Evolutionary conservation across 1,140 invertebrate genomes (phyloP).

Genomic region (Cyrtorhinus lividipennis): DNA sequence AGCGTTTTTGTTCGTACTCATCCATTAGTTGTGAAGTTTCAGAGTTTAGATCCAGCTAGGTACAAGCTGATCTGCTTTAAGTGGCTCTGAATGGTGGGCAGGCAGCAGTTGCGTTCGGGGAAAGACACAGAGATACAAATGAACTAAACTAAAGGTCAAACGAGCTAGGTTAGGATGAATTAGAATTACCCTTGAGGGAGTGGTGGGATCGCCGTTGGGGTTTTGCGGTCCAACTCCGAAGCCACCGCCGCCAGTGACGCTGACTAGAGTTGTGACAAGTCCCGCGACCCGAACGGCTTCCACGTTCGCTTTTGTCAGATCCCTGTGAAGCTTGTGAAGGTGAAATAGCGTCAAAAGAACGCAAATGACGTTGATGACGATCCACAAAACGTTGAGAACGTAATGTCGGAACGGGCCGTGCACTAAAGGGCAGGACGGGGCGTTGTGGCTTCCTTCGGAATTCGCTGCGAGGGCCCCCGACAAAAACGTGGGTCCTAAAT

Average conservation of each 20-base stretch:
- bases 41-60: too few species aligned
- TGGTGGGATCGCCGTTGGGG: background rate
- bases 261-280: slow-evolving; percentile 56
- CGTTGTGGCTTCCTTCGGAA: slow-evolving; percentile 53
- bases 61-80: too few species aligned
- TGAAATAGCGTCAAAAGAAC: slow-evolving; percentile 72
- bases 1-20: too few species aligned
- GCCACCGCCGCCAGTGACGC: slow-evolving; percentile 40
- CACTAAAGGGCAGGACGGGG: slow-evolving; percentile 67
- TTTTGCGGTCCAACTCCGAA: slow-evolving; percentile 11
- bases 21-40: too few species aligned
- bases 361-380: slow-evolving; percentile 72
- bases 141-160: too few species aligned
- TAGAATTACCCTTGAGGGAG: slow-evolving; percentile 29
- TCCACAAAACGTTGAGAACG: slow-evolving; percentile 79
- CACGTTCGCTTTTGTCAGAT: slow-evolving; percentile 61
- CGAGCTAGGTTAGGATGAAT: too few species aligned
- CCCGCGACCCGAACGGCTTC: slow-evolving; percentile 56
- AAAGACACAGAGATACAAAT: too few species aligned
- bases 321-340: slow-evolving; percentile 65
- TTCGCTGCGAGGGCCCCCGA: slow-evolving; percentile 64
- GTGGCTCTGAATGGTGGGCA: too few species aligned
- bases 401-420: slow-evolving; percentile 61
- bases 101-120: too few species aligned
- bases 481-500: slow-evolving; percentile 78